Base-by-base conservation (phyloP, 2,888 invertebrate genomes). In the Biston stratarius region DNA sequence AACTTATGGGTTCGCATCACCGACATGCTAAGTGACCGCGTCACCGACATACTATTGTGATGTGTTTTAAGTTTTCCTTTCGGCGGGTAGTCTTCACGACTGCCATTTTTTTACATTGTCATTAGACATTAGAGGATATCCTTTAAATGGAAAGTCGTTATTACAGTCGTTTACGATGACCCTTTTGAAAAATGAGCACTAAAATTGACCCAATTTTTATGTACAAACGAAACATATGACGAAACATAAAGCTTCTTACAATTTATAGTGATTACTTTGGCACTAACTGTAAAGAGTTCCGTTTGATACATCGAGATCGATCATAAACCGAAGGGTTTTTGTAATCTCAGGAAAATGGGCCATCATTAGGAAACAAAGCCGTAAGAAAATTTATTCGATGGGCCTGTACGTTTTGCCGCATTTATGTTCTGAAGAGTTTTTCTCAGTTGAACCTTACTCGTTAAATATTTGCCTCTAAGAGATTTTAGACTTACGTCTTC, bases 271-370 rank as follows among this genome's bases (percentile, higher is more conserved):
- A 81, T 84, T 81, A 77, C 78, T 79, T 78, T 80, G 75, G 80
- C 78, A 78, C 76, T 74, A 75, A 72, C 69, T 65, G 72, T 74
- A 74, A 77, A 77, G 74, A 77, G 73, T 76, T 79, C 55, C 56
- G 65, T 72, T 79, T 70, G 78, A 75, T 78, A 69, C 68, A 76
- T 78, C 67, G 66, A 67, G 71, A 60, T 64, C 71, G 76, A 70
- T 77, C 77, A 77, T 84, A 83, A 83, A 84, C 80, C 78, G 64
- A 67, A 75, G 77, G 74, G 81, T 80, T 79, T 80, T 78, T 78
- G 77, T 75, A 76, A 79, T 78, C 71, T 63, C 71, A 70, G 74
- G 75, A 76, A 84, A 80, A 80, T 83, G 74, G 83, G 77, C 64
- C 80, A 79, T 73, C 70, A 73, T 66, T 77, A 69, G 73, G n/a